These are phyloP conservation scores for Orius laevigatus DNA, from an alignment of 1,140 invertebrate species.

Conservation along the genomic window DNA sequence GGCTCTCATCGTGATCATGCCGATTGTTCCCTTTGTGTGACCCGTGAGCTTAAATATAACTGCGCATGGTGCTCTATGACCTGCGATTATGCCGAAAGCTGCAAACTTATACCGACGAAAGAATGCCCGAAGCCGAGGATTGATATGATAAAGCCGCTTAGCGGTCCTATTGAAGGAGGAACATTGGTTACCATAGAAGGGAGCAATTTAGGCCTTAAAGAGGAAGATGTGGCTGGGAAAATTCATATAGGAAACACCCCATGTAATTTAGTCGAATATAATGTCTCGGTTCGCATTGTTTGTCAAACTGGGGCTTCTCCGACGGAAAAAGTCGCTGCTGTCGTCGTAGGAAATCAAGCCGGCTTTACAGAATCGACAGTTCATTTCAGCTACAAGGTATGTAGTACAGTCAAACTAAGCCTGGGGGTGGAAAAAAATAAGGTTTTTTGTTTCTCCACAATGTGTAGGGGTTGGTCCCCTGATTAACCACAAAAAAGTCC, in stretches of 20 bases:
- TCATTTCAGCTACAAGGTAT: slow-evolving; percentile 69
- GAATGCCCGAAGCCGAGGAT: slow-evolving; percentile 86
- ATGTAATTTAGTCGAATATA: slow-evolving; percentile 75
- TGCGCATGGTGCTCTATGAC: slow-evolving; percentile 84
- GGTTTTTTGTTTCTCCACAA: not conserved
- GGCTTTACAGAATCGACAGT: slow-evolving; percentile 77
- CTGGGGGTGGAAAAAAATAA: not conserved
- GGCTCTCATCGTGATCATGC: slow-evolving; percentile 80
- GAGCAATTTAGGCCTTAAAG: slow-evolving; percentile 79
- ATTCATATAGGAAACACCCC: slow-evolving; percentile 79
- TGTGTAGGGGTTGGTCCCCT: too few species aligned
- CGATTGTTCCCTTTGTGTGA: slow-evolving; percentile 87
- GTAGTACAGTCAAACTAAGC: slow-evolving; percentile 12
- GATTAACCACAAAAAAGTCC: too few species aligned
- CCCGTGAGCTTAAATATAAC: slow-evolving; percentile 67
- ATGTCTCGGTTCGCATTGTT: slow-evolving; percentile 80
- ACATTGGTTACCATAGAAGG: slow-evolving; percentile 91
- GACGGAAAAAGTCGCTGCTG: slow-evolving; percentile 55
- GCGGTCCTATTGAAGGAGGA: slow-evolving; percentile 89
- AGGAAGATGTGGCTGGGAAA: slow-evolving; percentile 79
- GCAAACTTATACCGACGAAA: slow-evolving; percentile 47
- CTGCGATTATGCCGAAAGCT: slow-evolving; percentile 71
- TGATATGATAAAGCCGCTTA: slow-evolving; percentile 82
- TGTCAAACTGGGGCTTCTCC: slow-evolving; percentile 65
- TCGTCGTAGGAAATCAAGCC: slow-evolving; percentile 77